Percentiles rank a stretch among this genome's conserved stretches.
Evolutionary conservation across 2,888 invertebrate species (phyloP).

Genomic region (Chrysopilus asiliformis): DNA sequence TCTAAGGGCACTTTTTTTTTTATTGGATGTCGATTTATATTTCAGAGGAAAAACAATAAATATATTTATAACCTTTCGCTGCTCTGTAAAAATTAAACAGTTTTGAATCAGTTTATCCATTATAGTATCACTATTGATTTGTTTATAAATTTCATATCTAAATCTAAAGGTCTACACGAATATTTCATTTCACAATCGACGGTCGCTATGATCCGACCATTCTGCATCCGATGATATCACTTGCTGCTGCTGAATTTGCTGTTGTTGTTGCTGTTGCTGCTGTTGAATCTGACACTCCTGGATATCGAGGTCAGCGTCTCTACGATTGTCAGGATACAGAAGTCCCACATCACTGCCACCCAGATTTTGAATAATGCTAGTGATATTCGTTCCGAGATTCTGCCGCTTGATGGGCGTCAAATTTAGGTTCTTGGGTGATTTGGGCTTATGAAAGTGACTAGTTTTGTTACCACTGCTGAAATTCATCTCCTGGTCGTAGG

Average conservation of each 20-base stretch:
- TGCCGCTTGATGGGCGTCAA: slow-evolving; percentile 30
- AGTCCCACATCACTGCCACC: slow-evolving; percentile 36
- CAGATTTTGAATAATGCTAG: slow-evolving; percentile 38
- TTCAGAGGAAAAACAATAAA: not conserved
- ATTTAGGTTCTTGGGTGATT: slow-evolving; percentile 22
- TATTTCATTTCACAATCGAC: slow-evolving; percentile 34
- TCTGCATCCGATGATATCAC: slow-evolving; percentile 22
- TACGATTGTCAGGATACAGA: slow-evolving; percentile 26
- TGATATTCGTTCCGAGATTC: slow-evolving; percentile 36
- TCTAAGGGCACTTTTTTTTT: no score
- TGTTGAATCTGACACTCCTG: slow-evolving; percentile 14
- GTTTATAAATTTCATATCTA: not conserved
- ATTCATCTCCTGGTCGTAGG: slow-evolving; percentile 19
- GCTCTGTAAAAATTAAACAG: not conserved
- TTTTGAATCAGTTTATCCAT: no score
- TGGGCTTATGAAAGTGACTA: slow-evolving; percentile 15
- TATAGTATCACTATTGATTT: not conserved
- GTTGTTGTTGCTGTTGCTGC: slow-evolving; percentile 13
- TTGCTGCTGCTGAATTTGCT: slow-evolving; percentile 12
- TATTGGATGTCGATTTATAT: no score
- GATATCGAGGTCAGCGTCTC: slow-evolving; percentile 9
- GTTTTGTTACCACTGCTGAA: slow-evolving; percentile 11
- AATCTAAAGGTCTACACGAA: slow-evolving; percentile 28
- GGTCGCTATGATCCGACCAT: slow-evolving; percentile 28
- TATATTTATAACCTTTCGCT: not conserved